Conservation (phyloP, 2,888 invertebrate species). For the Drosophila incognita region DNA sequence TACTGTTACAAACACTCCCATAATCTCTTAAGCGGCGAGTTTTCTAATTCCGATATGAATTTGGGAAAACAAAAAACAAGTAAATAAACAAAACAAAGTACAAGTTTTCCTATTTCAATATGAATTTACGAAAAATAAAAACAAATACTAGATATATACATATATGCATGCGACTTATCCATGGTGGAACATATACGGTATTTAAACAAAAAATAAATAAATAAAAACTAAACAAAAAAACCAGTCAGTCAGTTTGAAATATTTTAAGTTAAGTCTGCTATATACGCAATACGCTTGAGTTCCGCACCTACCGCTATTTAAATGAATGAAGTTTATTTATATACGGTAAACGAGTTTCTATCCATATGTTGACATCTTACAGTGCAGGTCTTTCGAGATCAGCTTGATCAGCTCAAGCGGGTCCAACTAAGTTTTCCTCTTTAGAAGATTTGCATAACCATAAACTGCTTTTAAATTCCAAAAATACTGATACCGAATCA, state of each 20-base stretch:
- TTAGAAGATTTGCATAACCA: slow-evolving; percentile 44
- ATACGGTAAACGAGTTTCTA: slow-evolving; percentile 66
- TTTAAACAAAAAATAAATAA: slow-evolving; percentile 11
- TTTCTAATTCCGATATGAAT: neutral
- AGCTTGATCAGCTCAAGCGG: slow-evolving; percentile 20
- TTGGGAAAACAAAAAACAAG: neutral
- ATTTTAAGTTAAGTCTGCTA: slow-evolving; percentile 29
- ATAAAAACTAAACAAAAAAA: slow-evolving; percentile 18
- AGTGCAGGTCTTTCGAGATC: slow-evolving; percentile 67
- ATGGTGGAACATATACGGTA: slow-evolving; percentile 9
- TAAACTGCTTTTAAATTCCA: neutral
- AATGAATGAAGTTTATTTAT: slow-evolving; percentile 61
- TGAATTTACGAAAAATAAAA: slow-evolving; percentile 1
- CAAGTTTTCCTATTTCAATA: neutral
- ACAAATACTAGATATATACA: neutral
- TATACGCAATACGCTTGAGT: slow-evolving; percentile 59
- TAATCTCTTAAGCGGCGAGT: neutral
- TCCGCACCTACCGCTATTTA: slow-evolving; percentile 69
- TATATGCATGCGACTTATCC: slow-evolving; percentile 1
- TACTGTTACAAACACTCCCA: neutral
- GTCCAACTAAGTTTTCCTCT: slow-evolving; percentile 47
- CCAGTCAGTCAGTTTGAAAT: slow-evolving; percentile 37
- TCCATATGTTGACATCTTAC: slow-evolving; percentile 55
- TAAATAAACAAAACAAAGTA: neutral
- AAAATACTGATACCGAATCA: neutral